Conservation (phyloP, 2,113 vertebrate species). For the Ptilonorhynchus violaceus region DNA sequence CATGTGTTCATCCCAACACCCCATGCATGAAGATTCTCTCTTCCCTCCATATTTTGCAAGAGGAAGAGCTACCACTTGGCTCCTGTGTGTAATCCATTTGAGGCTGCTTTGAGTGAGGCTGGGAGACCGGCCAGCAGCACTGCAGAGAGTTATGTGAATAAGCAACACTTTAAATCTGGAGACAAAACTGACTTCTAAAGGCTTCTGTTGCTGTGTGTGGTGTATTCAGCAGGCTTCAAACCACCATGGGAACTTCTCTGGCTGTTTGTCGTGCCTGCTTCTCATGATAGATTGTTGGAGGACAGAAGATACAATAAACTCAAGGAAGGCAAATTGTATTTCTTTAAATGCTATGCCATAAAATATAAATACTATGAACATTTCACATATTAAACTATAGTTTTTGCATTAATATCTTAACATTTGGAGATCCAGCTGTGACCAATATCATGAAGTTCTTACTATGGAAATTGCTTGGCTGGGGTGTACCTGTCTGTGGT, state of each 20-base stretch:
- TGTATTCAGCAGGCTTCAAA: neutral
- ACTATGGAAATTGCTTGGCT: neutral
- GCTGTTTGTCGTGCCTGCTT: neutral
- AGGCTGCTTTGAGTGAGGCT: neutral
- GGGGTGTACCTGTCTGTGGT: neutral
- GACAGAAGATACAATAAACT: neutral
- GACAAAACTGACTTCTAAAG: neutral
- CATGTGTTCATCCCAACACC: neutral
- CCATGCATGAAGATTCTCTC: neutral
- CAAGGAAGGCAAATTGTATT: neutral
- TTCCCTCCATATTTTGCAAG: rapidly evolving
- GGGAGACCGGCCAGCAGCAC: neutral
- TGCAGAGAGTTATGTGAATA: neutral
- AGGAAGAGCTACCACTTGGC: rapidly evolving
- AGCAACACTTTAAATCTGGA: neutral
- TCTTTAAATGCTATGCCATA: neutral
- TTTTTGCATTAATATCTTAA: neutral
- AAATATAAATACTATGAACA: neutral
- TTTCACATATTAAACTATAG: neutral
- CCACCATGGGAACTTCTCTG: neutral
- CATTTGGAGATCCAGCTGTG: neutral
- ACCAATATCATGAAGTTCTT: neutral
- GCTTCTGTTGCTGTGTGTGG: neutral
- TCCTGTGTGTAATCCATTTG: rapidly evolving
- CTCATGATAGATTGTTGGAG: neutral